These are phyloP conservation scores for Chamaetylas fuelleborni DNA, from an alignment of 2,113 vertebrate species.

Conservation along the genomic window DNA sequence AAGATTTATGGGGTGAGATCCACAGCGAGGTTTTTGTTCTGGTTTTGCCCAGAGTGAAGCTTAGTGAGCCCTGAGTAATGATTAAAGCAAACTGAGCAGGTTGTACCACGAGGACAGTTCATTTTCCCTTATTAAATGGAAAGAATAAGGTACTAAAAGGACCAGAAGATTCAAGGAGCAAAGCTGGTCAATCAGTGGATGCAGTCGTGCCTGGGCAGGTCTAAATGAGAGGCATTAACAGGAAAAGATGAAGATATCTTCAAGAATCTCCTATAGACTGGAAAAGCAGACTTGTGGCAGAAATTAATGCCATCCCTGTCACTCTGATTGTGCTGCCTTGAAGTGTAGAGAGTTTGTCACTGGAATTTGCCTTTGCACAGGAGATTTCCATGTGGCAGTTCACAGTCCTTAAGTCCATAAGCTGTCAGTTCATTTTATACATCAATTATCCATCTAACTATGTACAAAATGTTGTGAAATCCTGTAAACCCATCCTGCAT, in stretches of 20 bases:
- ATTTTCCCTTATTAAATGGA: background rate
- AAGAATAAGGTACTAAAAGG: background rate
- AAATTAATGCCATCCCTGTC: background rate
- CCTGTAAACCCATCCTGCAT: background rate
- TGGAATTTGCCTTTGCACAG: background rate
- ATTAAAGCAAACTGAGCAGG: background rate
- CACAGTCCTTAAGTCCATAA: background rate
- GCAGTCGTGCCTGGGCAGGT: background rate
- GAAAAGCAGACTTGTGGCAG: background rate
- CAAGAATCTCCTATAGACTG: background rate
- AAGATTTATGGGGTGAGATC: background rate
- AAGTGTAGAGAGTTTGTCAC: background rate
- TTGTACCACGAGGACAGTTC: background rate
- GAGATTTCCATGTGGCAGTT: background rate
- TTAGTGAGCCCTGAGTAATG: background rate
- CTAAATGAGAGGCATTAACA: background rate
- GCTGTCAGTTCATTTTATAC: background rate
- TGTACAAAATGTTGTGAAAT: background rate
- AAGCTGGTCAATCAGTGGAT: background rate
- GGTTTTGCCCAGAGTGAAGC: background rate
- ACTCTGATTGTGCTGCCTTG: background rate
- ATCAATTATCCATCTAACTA: background rate
- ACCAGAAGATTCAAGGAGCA: background rate
- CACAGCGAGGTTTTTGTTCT: background rate
- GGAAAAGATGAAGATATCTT: background rate